These are phyloP conservation scores for Sebastes nivosus DNA, from an alignment of 2,797 vertebrate species.

Conservation along the genomic window DNA sequence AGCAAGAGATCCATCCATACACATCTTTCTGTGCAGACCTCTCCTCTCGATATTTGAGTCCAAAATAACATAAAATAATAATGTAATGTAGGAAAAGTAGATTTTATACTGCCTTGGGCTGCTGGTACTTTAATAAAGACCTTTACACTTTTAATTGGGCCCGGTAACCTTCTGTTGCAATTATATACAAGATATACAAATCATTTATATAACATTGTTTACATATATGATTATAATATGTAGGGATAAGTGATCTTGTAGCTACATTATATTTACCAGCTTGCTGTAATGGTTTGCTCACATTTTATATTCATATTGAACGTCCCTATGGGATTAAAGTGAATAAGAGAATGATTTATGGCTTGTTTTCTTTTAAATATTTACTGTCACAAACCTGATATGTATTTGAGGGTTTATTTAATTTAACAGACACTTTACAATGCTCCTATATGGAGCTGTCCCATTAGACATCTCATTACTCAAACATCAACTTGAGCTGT, in stretches of 20 bases:
- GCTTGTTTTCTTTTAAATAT: background rate
- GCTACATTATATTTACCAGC: background rate
- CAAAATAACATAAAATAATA: background rate
- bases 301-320: background rate
- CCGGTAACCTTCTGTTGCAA: background rate
- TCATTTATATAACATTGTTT: background rate
- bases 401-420: background rate
- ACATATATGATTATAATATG: background rate
- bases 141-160: background rate
- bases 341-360: background rate
- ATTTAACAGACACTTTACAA: conserved; percentile 2
- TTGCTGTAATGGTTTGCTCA: background rate
- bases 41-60: background rate
- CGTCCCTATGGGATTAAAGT: background rate
- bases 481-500: background rate
- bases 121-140: conserved; percentile 6
- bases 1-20: background rate
- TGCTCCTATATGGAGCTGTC: background rate
- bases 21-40: background rate
- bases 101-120: conserved; percentile 1
- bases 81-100: background rate
- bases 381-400: background rate
- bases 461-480: background rate
- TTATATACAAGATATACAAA: background rate
- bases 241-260: background rate